Conservation (phyloP, 2,888 invertebrate genomes). For the Pocota personata region DNA sequence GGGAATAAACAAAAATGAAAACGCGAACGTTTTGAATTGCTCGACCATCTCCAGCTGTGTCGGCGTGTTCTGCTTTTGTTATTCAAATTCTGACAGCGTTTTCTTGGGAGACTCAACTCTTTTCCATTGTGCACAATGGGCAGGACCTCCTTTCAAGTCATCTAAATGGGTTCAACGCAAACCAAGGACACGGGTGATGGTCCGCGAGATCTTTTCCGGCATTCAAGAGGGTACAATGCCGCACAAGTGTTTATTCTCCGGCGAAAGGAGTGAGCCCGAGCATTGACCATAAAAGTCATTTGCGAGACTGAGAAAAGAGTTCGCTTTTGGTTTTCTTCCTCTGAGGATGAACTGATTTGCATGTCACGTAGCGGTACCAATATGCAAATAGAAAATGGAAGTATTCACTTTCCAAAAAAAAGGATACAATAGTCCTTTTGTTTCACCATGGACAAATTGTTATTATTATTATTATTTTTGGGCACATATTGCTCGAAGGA, state of each 20-base stretch:
- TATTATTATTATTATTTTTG: conserved; percentile 68
- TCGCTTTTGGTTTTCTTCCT: conserved; percentile 15
- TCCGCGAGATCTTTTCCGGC: background rate
- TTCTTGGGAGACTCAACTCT: conserved; percentile 56
- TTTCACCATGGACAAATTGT: conserved; percentile 58
- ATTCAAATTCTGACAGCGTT: conserved; percentile 31
- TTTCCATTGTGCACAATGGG: conserved; percentile 15
- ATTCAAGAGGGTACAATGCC: background rate
- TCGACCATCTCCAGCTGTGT: conserved; percentile 40
- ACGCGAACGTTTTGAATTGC: conserved; percentile 29
- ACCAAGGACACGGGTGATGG: conserved; percentile 32
- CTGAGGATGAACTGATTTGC: conserved; percentile 49
- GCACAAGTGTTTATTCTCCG: background rate
- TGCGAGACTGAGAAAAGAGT: background rate
- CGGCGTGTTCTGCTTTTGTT: conserved; percentile 41
- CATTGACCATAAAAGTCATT: conserved; percentile 48
- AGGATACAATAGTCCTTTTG: conserved; percentile 44
- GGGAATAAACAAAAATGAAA: background rate
- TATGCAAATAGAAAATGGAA: conserved; percentile 30
- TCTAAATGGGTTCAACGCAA: conserved; percentile 53
- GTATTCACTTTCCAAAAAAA: conserved; percentile 3
- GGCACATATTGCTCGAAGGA: conserved; percentile 3
- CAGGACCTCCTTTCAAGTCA: conserved; percentile 32
- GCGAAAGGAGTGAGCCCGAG: conserved; percentile 37
- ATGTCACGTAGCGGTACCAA: conserved; percentile 62